phyloP scores from a whole-genome alignment of 1,140 invertebrate genomes.

The Papilio dardanus region DNA sequence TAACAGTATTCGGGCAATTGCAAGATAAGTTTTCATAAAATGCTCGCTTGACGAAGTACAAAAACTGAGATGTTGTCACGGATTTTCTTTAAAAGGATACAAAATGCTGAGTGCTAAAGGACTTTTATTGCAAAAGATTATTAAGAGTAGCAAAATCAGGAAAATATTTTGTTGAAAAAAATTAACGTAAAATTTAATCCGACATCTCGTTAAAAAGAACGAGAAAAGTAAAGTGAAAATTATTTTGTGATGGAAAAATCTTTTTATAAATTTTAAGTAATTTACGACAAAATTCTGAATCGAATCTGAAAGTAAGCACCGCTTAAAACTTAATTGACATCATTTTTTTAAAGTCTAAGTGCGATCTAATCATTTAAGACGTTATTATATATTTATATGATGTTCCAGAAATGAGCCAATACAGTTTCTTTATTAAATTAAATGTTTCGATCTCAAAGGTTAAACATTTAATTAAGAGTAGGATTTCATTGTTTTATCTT shows the following conservation, averaged over 20 bases:
- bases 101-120: not conserved
- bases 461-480: too few relatives aligned
- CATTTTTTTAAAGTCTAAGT: too few relatives aligned
- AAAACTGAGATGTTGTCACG: not conserved
- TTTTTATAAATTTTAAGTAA: not conserved
- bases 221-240: constrained; percentile 8
- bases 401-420: too few relatives aligned
- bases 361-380: too few relatives aligned
- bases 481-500: too few relatives aligned
- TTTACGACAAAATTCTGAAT: too few relatives aligned
- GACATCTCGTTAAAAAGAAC: not conserved
- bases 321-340: too few relatives aligned
- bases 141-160: constrained; percentile 13
- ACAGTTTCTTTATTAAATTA: too few relatives aligned
- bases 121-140: not conserved
- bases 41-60: not conserved
- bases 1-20: not conserved
- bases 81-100: constrained; percentile 2
- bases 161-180: not conserved
- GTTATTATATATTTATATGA: too few relatives aligned
- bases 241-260: not conserved
- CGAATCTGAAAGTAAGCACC: too few relatives aligned
- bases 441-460: too few relatives aligned
- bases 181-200: constrained; percentile 12
- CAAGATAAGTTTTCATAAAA: not conserved